Percentiles rank a stretch among this genome's conserved stretches.
phyloP scores from a whole-genome alignment of 23 tunicate genomes.

The Trididemnum miniatum region DNA sequence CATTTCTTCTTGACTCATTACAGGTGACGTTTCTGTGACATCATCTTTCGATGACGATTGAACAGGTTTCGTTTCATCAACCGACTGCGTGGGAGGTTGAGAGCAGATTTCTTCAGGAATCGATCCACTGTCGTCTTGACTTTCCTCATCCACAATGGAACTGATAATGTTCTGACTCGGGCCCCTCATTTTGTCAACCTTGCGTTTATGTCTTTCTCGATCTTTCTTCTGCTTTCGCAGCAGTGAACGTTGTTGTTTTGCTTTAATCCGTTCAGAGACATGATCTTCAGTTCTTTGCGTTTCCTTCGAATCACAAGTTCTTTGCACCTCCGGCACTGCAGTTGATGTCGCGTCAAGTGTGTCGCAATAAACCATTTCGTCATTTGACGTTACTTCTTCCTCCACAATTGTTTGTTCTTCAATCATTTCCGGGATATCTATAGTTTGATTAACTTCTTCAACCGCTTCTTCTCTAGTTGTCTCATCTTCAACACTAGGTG shows the following conservation, averaged over 20 bases:
- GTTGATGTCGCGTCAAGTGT: background rate
- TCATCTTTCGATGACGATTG: background rate
- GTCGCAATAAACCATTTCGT: background rate
- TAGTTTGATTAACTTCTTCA: background rate
- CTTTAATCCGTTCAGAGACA: background rate
- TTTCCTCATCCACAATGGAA: slow-evolving; percentile 57
- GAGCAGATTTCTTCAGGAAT: background rate
- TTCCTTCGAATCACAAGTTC: background rate
- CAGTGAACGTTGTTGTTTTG: slow-evolving; percentile 38
- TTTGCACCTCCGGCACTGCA: background rate
- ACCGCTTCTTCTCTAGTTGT: slow-evolving; percentile 14
- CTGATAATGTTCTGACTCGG: slow-evolving; percentile 62
- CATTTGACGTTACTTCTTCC: slow-evolving; percentile 23
- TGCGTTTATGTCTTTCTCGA: slow-evolving; percentile 52
- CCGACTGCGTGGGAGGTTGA: background rate
- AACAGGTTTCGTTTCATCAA: background rate
- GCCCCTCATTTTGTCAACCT: slow-evolving; percentile 64
- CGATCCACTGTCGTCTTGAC: background rate
- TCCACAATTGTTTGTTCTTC: slow-evolving; percentile 41
- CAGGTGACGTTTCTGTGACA: background rate
- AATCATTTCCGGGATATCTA: slow-evolving; percentile 15
- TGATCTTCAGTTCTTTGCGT: background rate
- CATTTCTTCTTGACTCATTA: background rate
- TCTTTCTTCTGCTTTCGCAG: slow-evolving; percentile 68
- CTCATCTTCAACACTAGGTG: background rate